Evolutionary conservation across 2,797 vertebrate species (phyloP).

Genomic region (Thunnus albacares): DNA sequence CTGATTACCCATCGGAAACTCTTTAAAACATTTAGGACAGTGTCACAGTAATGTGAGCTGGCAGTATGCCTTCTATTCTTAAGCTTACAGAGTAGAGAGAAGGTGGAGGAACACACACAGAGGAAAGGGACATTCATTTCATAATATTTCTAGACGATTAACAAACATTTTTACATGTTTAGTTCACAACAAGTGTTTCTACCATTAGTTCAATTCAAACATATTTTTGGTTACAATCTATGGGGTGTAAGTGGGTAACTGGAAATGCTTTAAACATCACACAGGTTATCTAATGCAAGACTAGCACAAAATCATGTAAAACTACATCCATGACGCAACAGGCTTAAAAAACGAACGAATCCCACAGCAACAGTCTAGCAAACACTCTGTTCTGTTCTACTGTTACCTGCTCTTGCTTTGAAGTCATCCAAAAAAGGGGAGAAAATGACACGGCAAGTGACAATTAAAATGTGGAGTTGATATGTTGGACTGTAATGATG

Average conservation of each 20-base stretch:
- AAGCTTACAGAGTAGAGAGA: constrained; percentile 1
- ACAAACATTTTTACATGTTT: background rate
- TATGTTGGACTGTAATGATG: constrained; percentile 1
- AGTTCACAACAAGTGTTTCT: background rate
- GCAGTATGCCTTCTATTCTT: constrained; percentile 37
- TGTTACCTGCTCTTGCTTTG: constrained; percentile 86
- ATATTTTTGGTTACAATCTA: constrained; percentile 25
- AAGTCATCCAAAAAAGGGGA: constrained; percentile 64
- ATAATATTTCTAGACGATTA: background rate
- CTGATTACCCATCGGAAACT: constrained; percentile 83
- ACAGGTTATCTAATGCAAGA: constrained; percentile 43
- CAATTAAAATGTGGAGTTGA: constrained; percentile 44
- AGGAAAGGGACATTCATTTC: constrained; percentile 2
- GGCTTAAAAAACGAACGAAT: constrained; percentile 25
- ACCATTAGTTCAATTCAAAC: constrained; percentile 10
- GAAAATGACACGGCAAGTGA: constrained; percentile 63
- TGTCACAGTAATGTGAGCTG: constrained; percentile 71
- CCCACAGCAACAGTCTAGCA: constrained; percentile 67
- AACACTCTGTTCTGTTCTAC: constrained; percentile 40
- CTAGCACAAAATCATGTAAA: constrained; percentile 57
- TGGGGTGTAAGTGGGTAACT: background rate
- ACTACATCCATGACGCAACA: constrained; percentile 50
- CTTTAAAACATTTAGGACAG: constrained; percentile 86
- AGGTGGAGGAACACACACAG: background rate
- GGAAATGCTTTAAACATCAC: constrained; percentile 45